These are phyloP conservation scores for Deilephila elpenor DNA, from an alignment of 2,888 invertebrate species.

Conservation along the genomic window DNA sequence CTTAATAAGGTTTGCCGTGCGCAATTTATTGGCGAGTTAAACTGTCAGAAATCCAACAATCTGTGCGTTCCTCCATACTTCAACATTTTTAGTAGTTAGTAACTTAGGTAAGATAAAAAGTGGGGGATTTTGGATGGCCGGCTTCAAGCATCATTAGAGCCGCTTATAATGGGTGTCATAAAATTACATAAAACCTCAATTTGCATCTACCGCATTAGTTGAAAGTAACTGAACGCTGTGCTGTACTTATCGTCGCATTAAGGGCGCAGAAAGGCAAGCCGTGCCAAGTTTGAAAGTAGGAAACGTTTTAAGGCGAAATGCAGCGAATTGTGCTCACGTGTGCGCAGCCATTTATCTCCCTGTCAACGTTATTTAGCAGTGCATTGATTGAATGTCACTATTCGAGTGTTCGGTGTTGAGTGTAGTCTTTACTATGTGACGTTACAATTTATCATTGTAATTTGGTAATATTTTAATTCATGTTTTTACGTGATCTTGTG, in stretches of 20 bases:
- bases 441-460: background rate
- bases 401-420: background rate
- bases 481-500: no score
- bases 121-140: no score
- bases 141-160: no score
- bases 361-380: background rate
- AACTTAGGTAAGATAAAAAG: no score
- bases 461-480: no score
- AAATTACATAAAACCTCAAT: background rate
- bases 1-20: no score
- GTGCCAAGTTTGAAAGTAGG: conserved; percentile 7
- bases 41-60: no score
- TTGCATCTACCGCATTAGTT: background rate
- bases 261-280: background rate
- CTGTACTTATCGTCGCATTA: conserved; percentile 14
- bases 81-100: no score
- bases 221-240: background rate
- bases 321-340: background rate
- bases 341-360: background rate
- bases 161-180: background rate
- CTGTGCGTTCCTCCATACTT: no score
- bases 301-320: background rate
- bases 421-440: background rate
- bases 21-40: no score
- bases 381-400: conserved; percentile 7